A percentile compares a stretch with the other conserved stretches of the same genome.
phyloP scores from a whole-genome alignment of 2,888 invertebrate species.

The Venusia cambrica region DNA sequence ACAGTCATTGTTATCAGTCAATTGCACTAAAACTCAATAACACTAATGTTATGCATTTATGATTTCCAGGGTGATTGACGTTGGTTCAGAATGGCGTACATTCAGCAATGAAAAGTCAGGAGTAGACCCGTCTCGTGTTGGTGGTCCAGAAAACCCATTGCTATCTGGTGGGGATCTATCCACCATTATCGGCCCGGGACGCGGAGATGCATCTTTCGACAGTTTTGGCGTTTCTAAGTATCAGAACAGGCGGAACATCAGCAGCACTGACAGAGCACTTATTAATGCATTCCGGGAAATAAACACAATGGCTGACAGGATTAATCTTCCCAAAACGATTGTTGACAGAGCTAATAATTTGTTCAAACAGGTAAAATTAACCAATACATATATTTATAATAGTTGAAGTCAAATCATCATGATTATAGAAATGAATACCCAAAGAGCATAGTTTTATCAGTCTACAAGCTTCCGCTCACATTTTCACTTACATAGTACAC shows the following conservation, averaged over 20 bases:
- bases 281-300: slow-evolving; percentile 98
- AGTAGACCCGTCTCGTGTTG: slow-evolving; percentile 99
- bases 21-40: too few relatives aligned
- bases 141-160: slow-evolving; percentile 98
- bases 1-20: slow-evolving; percentile 1
- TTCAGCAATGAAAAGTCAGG: slow-evolving; percentile 99
- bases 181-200: slow-evolving; percentile 93
- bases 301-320: slow-evolving; percentile 98
- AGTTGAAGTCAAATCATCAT: too few relatives aligned
- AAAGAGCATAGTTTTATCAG: too few relatives aligned
- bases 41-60: too few relatives aligned
- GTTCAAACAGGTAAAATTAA: slow-evolving; percentile 96
- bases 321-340: slow-evolving; percentile 97
- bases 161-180: slow-evolving; percentile 97
- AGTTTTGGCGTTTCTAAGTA: slow-evolving; percentile 90
- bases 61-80: slow-evolving; percentile 94
- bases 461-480: too few relatives aligned
- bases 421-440: too few relatives aligned
- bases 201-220: slow-evolving; percentile 92
- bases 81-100: slow-evolving; percentile 99
- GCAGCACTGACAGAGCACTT: slow-evolving; percentile 95
- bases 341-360: slow-evolving; percentile 97
- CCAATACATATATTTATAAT: too few relatives aligned
- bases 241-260: slow-evolving; percentile 89
- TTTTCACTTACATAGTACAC: too few relatives aligned